Evolutionary conservation across 2,888 invertebrate species (phyloP).

Genomic region (Adelognathus sp.): DNA sequence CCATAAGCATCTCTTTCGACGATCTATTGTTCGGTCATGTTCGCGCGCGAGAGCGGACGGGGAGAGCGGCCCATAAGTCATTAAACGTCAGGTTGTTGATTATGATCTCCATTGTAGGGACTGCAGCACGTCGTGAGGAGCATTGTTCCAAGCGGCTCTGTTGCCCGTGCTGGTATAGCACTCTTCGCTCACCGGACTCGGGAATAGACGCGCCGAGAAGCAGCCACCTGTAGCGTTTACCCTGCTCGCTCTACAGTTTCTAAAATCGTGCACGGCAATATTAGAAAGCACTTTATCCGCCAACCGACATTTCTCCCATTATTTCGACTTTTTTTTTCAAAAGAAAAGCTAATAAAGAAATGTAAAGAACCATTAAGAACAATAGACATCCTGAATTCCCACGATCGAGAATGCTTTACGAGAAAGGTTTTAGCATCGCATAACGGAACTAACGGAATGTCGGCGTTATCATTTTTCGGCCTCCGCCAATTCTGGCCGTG

Average conservation of each 20-base stretch:
- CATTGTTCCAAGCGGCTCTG: conserved; percentile 70
- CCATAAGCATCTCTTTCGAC: conserved; percentile 71
- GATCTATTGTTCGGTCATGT: conserved; percentile 72
- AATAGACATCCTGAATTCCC: conserved; percentile 25
- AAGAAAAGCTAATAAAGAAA: conserved; percentile 19
- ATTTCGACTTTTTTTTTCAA: conserved; percentile 13
- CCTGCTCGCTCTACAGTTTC: conserved; percentile 28
- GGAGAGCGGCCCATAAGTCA: conserved; percentile 73
- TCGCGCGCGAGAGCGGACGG: conserved; percentile 56
- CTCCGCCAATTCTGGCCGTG: neutral
- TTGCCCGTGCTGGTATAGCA: conserved; percentile 15
- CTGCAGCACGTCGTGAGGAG: conserved; percentile 71
- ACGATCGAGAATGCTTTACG: conserved; percentile 27
- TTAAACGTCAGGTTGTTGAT: conserved; percentile 77
- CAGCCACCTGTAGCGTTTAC: conserved; percentile 46
- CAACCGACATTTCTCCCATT: conserved; percentile 11
- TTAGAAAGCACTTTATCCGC: conserved; percentile 38
- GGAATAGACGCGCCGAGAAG: conserved; percentile 9
- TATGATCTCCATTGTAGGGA: conserved; percentile 78
- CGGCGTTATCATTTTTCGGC: neutral
- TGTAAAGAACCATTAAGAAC: neutral
- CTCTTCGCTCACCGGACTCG: conserved; percentile 10
- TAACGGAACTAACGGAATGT: neutral
- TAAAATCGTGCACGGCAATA: conserved; percentile 27
- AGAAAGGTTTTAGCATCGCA: neutral